Evolutionary conservation across 2,888 invertebrate genomes (phyloP).

Genomic region (Panzeria rudis): DNA sequence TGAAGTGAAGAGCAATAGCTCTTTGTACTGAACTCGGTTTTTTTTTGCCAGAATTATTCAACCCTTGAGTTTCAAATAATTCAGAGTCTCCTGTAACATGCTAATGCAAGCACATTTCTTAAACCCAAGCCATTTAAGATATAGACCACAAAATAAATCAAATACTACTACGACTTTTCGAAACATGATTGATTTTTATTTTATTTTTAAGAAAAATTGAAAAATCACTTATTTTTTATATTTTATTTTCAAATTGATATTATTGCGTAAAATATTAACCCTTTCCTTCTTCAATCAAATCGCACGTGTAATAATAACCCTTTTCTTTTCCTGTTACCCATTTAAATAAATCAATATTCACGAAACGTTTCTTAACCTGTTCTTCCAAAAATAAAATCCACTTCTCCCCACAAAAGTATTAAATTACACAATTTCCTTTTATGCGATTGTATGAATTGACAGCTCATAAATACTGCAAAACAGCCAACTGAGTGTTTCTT

Average conservation of each 20-base stretch:
- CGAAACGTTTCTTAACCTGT: slow-evolving; percentile 41
- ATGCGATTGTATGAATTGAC: slow-evolving; percentile 51
- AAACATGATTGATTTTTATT: slow-evolving; percentile 64
- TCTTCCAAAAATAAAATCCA: slow-evolving; percentile 45
- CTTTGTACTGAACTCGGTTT: too few species aligned
- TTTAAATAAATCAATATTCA: slow-evolving; percentile 62
- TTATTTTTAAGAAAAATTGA: slow-evolving; percentile 20
- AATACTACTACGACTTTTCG: neutral
- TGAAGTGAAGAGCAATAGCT: too few species aligned
- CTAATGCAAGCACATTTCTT: neutral
- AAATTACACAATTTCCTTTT: slow-evolving; percentile 52
- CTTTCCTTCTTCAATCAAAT: slow-evolving; percentile 59
- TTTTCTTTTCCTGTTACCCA: slow-evolving; percentile 39
- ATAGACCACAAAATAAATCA: slow-evolving; percentile 42
- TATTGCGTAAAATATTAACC: slow-evolving; percentile 66
- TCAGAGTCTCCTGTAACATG: too few species aligned
- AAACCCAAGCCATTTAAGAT: neutral
- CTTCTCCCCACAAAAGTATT: slow-evolving; percentile 55
- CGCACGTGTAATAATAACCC: slow-evolving; percentile 58
- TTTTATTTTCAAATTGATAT: slow-evolving; percentile 43
- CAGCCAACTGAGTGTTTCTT: neutral
- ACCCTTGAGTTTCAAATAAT: too few species aligned
- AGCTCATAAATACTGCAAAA: slow-evolving; percentile 66
- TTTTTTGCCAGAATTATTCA: too few species aligned
- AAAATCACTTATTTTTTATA: slow-evolving; percentile 35